A percentile compares a stretch with the other conserved stretches of the same genome.
phyloP scores from a whole-genome alignment of 2,797 vertebrate genomes.

The Pampus argenteus region DNA sequence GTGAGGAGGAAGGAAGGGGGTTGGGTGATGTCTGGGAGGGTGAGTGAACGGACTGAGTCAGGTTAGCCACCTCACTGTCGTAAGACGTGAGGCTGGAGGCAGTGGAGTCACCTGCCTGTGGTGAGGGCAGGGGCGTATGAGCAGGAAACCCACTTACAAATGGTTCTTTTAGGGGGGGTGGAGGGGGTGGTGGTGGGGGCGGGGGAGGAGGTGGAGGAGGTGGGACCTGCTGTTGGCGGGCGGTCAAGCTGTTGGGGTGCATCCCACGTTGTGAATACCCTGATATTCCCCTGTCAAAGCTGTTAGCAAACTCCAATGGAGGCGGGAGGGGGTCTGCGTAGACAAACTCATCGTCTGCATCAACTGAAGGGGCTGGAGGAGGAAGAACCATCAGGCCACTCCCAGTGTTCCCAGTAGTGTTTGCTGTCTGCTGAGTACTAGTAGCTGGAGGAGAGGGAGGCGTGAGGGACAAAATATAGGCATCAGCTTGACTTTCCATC shows the following conservation, averaged over 20 bases:
- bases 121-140: constrained; percentile 81
- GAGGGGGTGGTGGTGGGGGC: constrained; percentile 73
- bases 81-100: constrained; percentile 94
- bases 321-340: constrained; percentile 93
- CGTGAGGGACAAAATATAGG: constrained; percentile 82
- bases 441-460: constrained; percentile 82
- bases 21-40: constrained; percentile 83
- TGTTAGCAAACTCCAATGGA: constrained; percentile 93
- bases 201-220: constrained; percentile 78
- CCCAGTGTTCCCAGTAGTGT: constrained; percentile 75
- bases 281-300: constrained; percentile 85
- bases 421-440: constrained; percentile 63
- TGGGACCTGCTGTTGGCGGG: constrained; percentile 71
- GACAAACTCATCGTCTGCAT: constrained; percentile 92
- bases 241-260: constrained; percentile 59
- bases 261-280: constrained; percentile 74
- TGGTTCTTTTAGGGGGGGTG: constrained; percentile 79
- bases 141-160: constrained; percentile 74
- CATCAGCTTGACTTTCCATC: constrained; percentile 86
- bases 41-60: constrained; percentile 88
- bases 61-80: constrained; percentile 94
- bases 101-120: constrained; percentile 91
- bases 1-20: constrained; percentile 73
- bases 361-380: constrained; percentile 92
- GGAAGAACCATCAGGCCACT: constrained; percentile 89